Percentiles rank a stretch among this genome's conserved stretches.
phyloP scores from a whole-genome alignment of 2,888 invertebrate genomes.

The Oxystoma pomonae region DNA sequence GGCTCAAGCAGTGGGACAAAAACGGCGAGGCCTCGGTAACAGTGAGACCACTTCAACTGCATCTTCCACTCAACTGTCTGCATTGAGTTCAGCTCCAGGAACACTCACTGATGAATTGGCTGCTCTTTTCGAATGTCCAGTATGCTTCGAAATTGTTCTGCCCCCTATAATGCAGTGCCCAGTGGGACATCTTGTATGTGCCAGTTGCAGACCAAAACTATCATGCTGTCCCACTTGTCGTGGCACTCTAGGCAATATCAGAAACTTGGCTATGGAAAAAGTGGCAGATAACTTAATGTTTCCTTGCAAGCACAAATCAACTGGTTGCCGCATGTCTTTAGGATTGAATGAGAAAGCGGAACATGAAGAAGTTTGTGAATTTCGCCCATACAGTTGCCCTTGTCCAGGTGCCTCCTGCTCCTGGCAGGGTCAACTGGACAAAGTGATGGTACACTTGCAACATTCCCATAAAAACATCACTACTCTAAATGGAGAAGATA shows the following conservation, averaged over 20 bases:
- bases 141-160: conserved; percentile 98
- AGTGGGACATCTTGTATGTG: conserved; percentile 97
- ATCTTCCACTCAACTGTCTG: conserved; percentile 36
- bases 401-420: conserved; percentile 99
- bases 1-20: conserved; percentile 40
- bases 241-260: conserved; percentile 92
- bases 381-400: conserved; percentile 96
- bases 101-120: conserved; percentile 83
- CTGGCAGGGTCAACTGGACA: conserved; percentile 97
- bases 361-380: conserved; percentile 98
- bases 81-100: conserved; percentile 50
- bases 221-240: conserved; percentile 98
- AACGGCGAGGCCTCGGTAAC: conserved; percentile 37
- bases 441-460: conserved; percentile 98
- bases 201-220: conserved; percentile 93
- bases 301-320: conserved; percentile 96
- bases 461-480: conserved; percentile 98
- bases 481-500: conserved; percentile 96
- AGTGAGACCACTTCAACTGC: conserved; percentile 35
- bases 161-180: conserved; percentile 99
- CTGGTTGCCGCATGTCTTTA: conserved; percentile 89
- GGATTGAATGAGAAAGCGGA: conserved; percentile 97
- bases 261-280: conserved; percentile 99
- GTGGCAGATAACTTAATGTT: conserved; percentile 93
- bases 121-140: conserved; percentile 91